Evolutionary conservation across 2,113 vertebrate species (phyloP).

Genomic region (Gila orcuttii): DNA sequence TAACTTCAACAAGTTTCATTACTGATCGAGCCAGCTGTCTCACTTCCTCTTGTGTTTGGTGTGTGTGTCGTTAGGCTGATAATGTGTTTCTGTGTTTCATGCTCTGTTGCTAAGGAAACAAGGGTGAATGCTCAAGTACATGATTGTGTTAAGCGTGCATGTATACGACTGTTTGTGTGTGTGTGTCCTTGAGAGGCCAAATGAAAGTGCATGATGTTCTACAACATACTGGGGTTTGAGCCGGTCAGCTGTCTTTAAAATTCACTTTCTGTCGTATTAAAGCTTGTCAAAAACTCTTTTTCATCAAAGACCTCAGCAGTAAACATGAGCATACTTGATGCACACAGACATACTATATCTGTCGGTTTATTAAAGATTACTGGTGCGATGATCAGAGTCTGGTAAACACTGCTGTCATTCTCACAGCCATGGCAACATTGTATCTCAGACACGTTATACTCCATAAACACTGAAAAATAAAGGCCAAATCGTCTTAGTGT

Average conservation of each 20-base stretch:
- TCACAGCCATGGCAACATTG: neutral
- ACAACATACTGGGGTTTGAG: neutral
- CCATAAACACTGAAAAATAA: neutral
- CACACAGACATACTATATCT: neutral
- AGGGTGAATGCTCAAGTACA: constrained; percentile 66
- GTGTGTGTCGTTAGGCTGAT: constrained; percentile 59
- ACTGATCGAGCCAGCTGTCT: neutral
- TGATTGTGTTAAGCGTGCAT: constrained; percentile 57
- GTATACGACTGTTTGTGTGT: constrained; percentile 16
- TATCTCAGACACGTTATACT: neutral
- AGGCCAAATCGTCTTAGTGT: neutral
- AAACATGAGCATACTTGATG: neutral
- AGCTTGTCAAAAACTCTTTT: neutral
- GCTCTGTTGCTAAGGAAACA: constrained; percentile 80
- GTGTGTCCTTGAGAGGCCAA: neutral
- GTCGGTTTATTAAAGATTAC: neutral
- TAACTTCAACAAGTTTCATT: neutral
- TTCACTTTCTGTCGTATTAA: neutral
- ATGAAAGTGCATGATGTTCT: neutral
- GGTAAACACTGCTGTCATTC: neutral
- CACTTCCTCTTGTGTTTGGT: neutral
- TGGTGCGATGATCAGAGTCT: neutral
- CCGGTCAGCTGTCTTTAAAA: neutral
- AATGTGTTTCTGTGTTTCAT: constrained; percentile 68
- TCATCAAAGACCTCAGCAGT: neutral